A percentile compares a stretch with the other conserved stretches of the same genome.
Conservation (phyloP, 2,113 vertebrate species). For the Saimiri boliviensis region DNA sequence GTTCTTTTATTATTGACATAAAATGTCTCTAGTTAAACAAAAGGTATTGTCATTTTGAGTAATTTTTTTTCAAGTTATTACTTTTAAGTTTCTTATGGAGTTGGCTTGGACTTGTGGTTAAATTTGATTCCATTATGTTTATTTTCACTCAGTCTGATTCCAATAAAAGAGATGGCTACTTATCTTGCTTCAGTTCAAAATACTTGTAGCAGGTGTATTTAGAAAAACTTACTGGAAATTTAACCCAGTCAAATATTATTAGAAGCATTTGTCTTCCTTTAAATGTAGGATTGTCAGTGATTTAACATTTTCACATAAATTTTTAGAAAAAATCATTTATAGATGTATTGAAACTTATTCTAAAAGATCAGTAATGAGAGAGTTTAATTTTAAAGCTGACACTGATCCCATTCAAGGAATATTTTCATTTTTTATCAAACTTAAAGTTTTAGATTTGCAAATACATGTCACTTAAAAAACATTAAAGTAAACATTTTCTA, state of each 20-base stretch:
- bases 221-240: slow-evolving; percentile 42
- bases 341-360: slow-evolving; percentile 28
- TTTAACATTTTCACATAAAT: slow-evolving; percentile 29
- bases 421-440: slow-evolving; percentile 35
- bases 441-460: slow-evolving; percentile 60
- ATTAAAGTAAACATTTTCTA: slow-evolving; percentile 20
- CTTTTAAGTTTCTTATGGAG: neutral
- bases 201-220: neutral
- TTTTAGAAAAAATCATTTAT: slow-evolving; percentile 43
- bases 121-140: slow-evolving; percentile 6
- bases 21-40: neutral
- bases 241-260: slow-evolving; percentile 39
- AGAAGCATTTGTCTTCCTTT: slow-evolving; percentile 21
- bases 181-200: slow-evolving; percentile 21
- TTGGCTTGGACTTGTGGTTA: slow-evolving; percentile 1
- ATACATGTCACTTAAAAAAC: slow-evolving; percentile 1
- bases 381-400: slow-evolving; percentile 26
- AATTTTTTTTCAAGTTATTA: neutral
- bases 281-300: neutral
- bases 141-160: slow-evolving; percentile 17
- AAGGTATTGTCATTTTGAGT: neutral
- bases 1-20: neutral
- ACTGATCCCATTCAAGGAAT: neutral
- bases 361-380: slow-evolving; percentile 8
- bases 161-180: neutral